Conservation (phyloP, 1,140 invertebrate species). For the Cephus cinctus region DNA sequence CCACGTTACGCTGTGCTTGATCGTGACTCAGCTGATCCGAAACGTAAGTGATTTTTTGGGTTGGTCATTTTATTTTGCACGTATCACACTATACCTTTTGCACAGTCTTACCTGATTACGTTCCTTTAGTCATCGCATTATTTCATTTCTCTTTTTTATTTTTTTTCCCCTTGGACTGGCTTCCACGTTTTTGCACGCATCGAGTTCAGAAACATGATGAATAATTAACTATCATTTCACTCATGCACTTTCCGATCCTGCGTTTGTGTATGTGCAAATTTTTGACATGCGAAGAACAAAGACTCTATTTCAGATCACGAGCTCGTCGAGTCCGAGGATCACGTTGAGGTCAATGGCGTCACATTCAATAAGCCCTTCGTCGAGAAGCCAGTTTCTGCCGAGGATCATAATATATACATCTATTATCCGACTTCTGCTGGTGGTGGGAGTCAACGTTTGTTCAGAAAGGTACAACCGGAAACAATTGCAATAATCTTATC, state of each 20-base stretch:
- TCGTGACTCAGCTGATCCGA: conserved; percentile 87
- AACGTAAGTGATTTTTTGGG: conserved; percentile 67
- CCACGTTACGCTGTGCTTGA: conserved; percentile 96
- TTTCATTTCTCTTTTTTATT: too few species aligned
- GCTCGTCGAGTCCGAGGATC: conserved; percentile 95
- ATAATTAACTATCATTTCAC: too few species aligned
- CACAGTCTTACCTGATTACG: too few species aligned
- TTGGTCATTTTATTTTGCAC: too few species aligned
- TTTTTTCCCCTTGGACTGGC: too few species aligned
- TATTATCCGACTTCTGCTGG: conserved; percentile 99
- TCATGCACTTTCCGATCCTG: too few species aligned
- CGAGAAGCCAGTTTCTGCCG: conserved; percentile 96
- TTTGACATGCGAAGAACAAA: conserved; percentile 27
- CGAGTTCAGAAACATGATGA: too few species aligned
- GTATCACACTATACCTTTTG: too few species aligned
- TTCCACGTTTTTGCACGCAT: too few species aligned
- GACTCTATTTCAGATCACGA: conserved; percentile 73
- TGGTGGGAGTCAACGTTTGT: conserved; percentile 92
- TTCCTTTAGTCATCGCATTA: too few species aligned
- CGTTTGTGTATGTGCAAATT: conserved; percentile 20
- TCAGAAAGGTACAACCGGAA: conserved; percentile 81
- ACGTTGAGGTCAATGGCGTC: conserved; percentile 96
- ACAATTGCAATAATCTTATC: conserved; percentile 11
- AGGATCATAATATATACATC: conserved; percentile 99
- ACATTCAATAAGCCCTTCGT: conserved; percentile 99